Percentiles rank a stretch among this genome's conserved stretches.
Conservation (phyloP, 1,140 invertebrate species). For the Sipha flava region DNA sequence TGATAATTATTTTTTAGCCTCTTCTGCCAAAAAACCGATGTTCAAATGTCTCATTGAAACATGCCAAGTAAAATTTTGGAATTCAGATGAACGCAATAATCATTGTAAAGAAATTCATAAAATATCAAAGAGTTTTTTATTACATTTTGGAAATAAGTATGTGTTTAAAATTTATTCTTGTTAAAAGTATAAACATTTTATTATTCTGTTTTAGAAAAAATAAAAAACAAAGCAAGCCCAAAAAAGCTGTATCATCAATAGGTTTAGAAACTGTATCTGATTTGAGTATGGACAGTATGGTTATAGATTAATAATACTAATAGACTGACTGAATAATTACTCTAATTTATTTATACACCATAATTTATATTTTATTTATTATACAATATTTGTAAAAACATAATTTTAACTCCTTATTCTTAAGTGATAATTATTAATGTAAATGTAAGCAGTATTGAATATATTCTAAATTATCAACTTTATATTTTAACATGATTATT, state of each 20-base stretch:
- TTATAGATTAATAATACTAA: slow-evolving; percentile 5
- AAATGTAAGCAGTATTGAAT: too few species aligned
- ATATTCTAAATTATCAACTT: too few species aligned
- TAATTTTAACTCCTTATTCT: too few species aligned
- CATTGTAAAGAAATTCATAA: slow-evolving; percentile 4
- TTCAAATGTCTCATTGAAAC: slow-evolving; percentile 12
- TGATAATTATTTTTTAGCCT: slow-evolving; percentile 8
- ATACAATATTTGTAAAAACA: too few species aligned
- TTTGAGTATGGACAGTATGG: neutral
- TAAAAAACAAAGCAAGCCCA: neutral
- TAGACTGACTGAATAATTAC: too few species aligned
- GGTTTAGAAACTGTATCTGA: neutral
- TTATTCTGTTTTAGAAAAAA: neutral
- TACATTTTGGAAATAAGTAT: neutral
- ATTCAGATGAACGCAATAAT: neutral
- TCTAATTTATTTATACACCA: too few species aligned
- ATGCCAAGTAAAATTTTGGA: neutral
- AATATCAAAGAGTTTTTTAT: neutral
- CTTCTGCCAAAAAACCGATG: neutral
- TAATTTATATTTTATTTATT: too few species aligned
- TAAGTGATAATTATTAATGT: too few species aligned
- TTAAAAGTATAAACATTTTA: neutral
- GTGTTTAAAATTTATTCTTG: neutral
- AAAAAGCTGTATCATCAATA: neutral
- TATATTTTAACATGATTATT: too few species aligned